Conservation (phyloP, 2,113 vertebrate species). For the Oreochromis aureus region DNA sequence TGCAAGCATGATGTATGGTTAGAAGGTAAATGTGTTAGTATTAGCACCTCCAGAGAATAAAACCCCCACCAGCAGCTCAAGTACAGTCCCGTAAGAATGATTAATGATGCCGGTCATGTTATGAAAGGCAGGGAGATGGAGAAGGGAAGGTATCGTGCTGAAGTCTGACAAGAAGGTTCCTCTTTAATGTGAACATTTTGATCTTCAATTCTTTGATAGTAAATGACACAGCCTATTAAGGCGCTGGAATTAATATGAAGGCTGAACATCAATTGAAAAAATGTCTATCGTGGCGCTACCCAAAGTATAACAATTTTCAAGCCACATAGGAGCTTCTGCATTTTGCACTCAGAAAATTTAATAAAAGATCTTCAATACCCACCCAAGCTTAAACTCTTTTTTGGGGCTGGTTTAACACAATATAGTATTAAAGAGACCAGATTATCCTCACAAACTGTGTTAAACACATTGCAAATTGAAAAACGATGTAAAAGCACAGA, state of each 20-base stretch:
- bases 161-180: conserved; percentile 18
- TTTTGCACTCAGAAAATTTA: background rate
- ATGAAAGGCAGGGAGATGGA: conserved; percentile 15
- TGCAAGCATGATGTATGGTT: conserved; percentile 44
- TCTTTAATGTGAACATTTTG: conserved; percentile 9
- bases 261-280: background rate
- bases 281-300: background rate
- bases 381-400: background rate
- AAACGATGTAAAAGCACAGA: background rate
- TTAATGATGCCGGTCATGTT: conserved; percentile 48
- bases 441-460: background rate
- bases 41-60: conserved; percentile 37
- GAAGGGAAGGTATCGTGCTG: conserved; percentile 15
- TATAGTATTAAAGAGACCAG: background rate
- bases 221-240: conserved; percentile 27
- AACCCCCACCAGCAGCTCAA: conserved; percentile 26
- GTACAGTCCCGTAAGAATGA: conserved; percentile 34
- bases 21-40: conserved; percentile 38
- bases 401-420: background rate
- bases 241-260: background rate
- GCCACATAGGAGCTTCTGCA: background rate
- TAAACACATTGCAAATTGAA: background rate
- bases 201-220: background rate
- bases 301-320: background rate
- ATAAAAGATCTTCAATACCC: background rate